phyloP scores from a whole-genome alignment of 1,140 invertebrate genomes.

The Heterodera carotae region DNA sequence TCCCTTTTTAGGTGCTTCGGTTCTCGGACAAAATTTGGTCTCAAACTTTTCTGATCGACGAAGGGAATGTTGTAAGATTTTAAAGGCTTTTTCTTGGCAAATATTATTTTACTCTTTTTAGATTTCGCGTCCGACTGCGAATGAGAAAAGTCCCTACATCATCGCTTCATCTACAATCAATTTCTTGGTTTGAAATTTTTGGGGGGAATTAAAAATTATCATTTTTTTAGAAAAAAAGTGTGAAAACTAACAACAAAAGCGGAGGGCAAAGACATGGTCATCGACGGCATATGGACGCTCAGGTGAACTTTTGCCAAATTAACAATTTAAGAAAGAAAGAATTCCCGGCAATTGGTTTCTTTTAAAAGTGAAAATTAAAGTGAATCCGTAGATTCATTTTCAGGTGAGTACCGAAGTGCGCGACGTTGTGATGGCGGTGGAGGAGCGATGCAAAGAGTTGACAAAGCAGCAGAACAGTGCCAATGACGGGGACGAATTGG shows the following conservation, averaged over 20 bases:
- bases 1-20: not conserved
- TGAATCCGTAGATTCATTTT: not conserved
- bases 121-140: not conserved
- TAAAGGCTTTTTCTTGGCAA: not conserved
- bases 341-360: no score
- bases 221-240: not conserved
- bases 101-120: not conserved
- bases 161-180: not conserved
- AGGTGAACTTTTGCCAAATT: not conserved
- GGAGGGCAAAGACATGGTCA: not conserved
- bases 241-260: not conserved
- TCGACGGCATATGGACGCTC: not conserved
- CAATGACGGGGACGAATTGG: not conserved
- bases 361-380: not conserved
- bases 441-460: not conserved
- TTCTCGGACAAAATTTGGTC: not conserved
- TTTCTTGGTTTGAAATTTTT: constrained; percentile 13
- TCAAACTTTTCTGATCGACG: constrained; percentile 11
- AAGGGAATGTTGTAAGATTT: constrained; percentile 7
- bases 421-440: not conserved
- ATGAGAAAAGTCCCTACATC: not conserved
- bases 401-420: not conserved
- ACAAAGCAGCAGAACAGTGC: not conserved
- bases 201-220: not conserved
- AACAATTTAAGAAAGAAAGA: no score